phyloP scores from a whole-genome alignment of 2,113 vertebrate species.

The Microcebus lehilahytsara region DNA sequence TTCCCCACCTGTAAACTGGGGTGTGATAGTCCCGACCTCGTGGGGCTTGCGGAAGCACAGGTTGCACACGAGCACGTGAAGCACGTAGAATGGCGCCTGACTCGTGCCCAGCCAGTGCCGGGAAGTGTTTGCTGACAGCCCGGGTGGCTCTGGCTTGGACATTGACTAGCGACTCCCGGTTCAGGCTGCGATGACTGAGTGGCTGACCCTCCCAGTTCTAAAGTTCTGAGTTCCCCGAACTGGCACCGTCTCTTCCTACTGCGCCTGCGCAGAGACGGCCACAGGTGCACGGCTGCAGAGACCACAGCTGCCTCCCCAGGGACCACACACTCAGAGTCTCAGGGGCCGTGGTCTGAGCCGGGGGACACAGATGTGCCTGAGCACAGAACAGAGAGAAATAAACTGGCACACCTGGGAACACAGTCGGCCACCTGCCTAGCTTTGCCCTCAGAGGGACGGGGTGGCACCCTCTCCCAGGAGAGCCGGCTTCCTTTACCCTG shows the following conservation, averaged over 20 bases:
- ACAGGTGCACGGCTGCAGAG: accelerated
- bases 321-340: not conserved
- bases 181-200: not conserved
- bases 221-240: not conserved
- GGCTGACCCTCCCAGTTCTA: not conserved
- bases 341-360: not conserved
- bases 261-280: not conserved
- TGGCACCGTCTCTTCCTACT: not conserved
- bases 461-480: not conserved
- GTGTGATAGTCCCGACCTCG: not conserved
- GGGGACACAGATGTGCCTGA: not conserved
- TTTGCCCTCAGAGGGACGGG: not conserved
- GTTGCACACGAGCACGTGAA: not conserved
- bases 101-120: no score
- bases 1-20: not conserved
- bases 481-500: not conserved
- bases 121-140: not conserved
- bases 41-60: not conserved
- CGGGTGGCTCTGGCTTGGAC: not conserved
- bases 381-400: not conserved
- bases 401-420: not conserved
- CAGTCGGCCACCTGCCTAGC: not conserved
- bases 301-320: not conserved
- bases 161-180: not conserved
- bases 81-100: not conserved